Percentiles rank a stretch among this genome's conserved stretches.
Evolutionary conservation across 2,797 vertebrate genomes (phyloP).

Genomic region (Argyrosomus regius): DNA sequence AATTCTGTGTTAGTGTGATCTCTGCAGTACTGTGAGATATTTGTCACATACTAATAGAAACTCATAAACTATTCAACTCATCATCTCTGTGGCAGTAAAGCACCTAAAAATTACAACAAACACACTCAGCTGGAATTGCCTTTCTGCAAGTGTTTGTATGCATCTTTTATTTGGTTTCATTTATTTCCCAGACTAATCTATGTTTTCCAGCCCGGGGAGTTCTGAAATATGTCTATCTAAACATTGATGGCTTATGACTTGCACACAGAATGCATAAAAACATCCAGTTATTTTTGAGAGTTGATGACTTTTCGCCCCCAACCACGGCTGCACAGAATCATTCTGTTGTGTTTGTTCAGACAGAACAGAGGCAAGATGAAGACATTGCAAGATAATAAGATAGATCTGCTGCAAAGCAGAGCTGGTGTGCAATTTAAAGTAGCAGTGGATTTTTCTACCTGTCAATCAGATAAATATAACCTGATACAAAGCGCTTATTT

Average conservation of each 20-base stretch:
- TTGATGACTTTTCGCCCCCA: slow-evolving; percentile 43
- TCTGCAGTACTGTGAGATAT: slow-evolving; percentile 2
- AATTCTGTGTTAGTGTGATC: slow-evolving; percentile 10
- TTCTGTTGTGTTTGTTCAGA: slow-evolving; percentile 18
- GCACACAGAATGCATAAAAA: slow-evolving; percentile 33
- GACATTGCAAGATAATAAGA: slow-evolving; percentile 32
- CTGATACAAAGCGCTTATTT: slow-evolving; percentile 13
- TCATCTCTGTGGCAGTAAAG: slow-evolving; percentile 23
- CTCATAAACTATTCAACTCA: slow-evolving; percentile 54
- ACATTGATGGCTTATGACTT: slow-evolving; percentile 33
- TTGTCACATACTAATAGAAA: slow-evolving; percentile 27
- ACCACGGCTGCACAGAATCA: slow-evolving; percentile 29
- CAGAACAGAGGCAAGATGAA: slow-evolving; percentile 12
- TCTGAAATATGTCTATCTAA: slow-evolving; percentile 42
- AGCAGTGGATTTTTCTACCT: neutral
- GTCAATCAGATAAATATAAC: slow-evolving; percentile 10
- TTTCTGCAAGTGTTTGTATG: slow-evolving; percentile 23
- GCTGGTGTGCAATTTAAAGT: neutral
- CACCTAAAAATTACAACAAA: slow-evolving; percentile 40
- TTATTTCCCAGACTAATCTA: slow-evolving; percentile 59
- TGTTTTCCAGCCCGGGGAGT: slow-evolving; percentile 36
- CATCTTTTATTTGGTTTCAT: slow-evolving; percentile 57
- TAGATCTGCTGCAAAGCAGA: neutral
- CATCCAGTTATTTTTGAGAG: slow-evolving; percentile 10
- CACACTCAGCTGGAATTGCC: slow-evolving; percentile 26